Evolutionary conservation across 1,140 invertebrate species (phyloP), one percentile per base, ranked within the genome.

Genomic region (Zaprionus gabonicus): DNA sequence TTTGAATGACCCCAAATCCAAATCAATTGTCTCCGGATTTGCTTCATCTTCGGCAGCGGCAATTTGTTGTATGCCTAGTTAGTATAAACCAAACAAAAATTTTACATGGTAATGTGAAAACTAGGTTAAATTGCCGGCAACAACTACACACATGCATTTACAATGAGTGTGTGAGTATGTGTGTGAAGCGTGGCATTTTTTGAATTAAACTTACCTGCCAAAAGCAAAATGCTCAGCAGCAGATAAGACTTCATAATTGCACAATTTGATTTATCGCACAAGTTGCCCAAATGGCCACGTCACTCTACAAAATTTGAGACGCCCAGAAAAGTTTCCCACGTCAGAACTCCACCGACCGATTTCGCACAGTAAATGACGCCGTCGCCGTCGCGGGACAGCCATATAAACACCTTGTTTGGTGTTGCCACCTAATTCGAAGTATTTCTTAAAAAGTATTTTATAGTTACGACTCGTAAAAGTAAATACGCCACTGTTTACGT

Each of bases 1-100:
- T 80, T 95, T 94, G 70, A 95, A 96, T 31, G 96, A 95, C 4
- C 97, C 97, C 53, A 98, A 92, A 93, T 98, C 96, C 44, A 94
- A 83, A 49, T 97, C 96, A 25, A 98, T 95, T 17, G 91, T 94
- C 81, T 94, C 93, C 4, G 92, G 93, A 68, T 93, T 92, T 71
- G 92, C 93, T 64, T 94, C 93, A 73, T 94, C 93, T 5, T 93
- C 92, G n/a, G 82, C 92, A 20, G 87, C 88, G 23, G 87, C 88
- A 58, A 91, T 86, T 69, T 93, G 91, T 38, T 93, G 91, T 5
- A 90, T 3, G 92, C 93, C 81, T 93, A 58, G 87, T 70, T 91
- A 78, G 76, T 92, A 90, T 91, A 55, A 31, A 34, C 46, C 53
- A 31, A 17, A 55, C 44, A 57, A 65, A 6, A 77, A 75, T 71